These are phyloP conservation scores for Stictocephala bisonia DNA, from an alignment of 2,888 invertebrate species.

Conservation along the genomic window DNA sequence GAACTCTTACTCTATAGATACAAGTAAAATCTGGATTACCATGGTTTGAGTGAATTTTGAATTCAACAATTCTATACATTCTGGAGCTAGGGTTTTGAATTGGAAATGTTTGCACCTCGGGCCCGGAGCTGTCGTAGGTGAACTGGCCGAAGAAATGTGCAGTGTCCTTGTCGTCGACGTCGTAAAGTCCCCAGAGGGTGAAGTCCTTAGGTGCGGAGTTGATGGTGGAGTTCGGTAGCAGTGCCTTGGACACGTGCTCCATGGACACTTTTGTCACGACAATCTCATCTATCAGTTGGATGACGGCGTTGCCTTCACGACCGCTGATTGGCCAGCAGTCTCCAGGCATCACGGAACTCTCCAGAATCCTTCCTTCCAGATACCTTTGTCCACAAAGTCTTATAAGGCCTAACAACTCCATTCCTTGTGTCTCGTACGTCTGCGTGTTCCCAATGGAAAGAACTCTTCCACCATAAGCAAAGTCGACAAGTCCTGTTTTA, in stretches of 20 bases:
- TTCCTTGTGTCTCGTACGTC: conserved; percentile 5
- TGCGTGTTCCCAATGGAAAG: neutral
- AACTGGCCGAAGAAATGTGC: conserved; percentile 21
- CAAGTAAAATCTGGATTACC: conserved; percentile 18
- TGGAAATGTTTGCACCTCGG: conserved; percentile 17
- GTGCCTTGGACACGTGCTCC: conserved; percentile 11
- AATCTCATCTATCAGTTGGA: conserved; percentile 11
- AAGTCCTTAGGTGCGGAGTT: conserved; percentile 9
- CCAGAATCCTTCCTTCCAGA: conserved; percentile 10
- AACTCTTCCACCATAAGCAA: conserved; percentile 6
- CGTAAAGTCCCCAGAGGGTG: neutral
- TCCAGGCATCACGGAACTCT: conserved; percentile 7
- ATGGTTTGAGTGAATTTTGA: conserved; percentile 20
- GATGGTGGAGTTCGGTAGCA: conserved; percentile 1
- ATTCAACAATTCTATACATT: neutral
- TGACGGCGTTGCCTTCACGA: neutral
- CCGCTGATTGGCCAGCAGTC: conserved; percentile 30
- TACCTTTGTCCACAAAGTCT: neutral
- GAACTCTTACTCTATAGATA: conserved; percentile 10
- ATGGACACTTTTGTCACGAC: neutral
- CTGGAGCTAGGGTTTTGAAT: neutral
- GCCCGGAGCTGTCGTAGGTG: neutral
- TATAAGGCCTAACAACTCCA: neutral
- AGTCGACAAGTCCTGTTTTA: conserved; percentile 14
- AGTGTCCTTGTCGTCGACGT: neutral